phyloP scores from a whole-genome alignment of 2,888 invertebrate genomes.

The Cryptocephalus primarius region DNA sequence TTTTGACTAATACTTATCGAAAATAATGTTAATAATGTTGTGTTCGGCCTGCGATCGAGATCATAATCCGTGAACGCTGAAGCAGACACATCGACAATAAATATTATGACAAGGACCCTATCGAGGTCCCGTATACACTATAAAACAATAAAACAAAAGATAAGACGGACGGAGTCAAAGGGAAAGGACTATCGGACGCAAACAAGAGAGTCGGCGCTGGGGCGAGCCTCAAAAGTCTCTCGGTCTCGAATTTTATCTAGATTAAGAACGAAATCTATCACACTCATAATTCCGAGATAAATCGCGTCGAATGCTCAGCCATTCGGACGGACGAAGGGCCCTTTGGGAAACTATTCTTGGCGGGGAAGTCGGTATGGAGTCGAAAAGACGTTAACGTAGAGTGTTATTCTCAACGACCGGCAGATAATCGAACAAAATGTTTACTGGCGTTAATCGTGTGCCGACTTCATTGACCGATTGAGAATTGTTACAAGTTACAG shows the following conservation, averaged over 20 bases:
- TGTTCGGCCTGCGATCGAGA: no score
- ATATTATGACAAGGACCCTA: background rate
- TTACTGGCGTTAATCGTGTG: no score
- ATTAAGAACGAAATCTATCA: constrained; percentile 24
- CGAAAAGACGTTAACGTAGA: no score
- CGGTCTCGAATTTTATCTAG: constrained; percentile 9
- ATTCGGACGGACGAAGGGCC: background rate
- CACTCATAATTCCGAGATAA: constrained; percentile 23
- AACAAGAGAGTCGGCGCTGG: background rate
- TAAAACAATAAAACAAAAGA: background rate
- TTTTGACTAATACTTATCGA: no score
- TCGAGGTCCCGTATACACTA: background rate
- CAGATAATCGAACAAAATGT: no score
- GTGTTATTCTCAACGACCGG: no score
- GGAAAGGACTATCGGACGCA: background rate
- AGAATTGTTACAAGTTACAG: no score
- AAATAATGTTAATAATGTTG: no score
- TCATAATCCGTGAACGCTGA: background rate
- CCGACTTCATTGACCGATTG: no score
- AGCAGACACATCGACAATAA: background rate
- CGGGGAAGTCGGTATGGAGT: no score
- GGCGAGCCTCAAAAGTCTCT: no score
- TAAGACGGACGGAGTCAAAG: background rate
- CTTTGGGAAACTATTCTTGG: no score
- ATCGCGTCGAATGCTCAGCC: constrained; percentile 13